These are phyloP conservation scores for Drosophila navojoa DNA, from an alignment of 1,140 invertebrate species.

Conservation along the genomic window DNA sequence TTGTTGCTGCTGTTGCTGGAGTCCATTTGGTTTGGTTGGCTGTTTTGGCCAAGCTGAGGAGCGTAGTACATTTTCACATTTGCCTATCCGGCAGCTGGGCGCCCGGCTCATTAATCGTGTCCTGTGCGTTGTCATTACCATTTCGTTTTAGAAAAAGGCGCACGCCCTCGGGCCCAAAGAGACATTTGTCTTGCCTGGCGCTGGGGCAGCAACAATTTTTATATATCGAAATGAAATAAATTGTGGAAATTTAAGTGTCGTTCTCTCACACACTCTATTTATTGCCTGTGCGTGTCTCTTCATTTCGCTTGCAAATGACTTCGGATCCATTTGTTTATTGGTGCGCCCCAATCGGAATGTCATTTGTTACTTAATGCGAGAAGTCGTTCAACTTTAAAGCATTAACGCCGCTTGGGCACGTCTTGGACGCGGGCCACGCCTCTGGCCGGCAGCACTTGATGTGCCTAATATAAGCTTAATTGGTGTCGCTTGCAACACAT, in stretches of 20 bases:
- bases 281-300: background rate
- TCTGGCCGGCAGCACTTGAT: conserved; percentile 36
- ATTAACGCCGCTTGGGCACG: conserved; percentile 9
- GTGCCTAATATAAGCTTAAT: conserved; percentile 57
- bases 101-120: conserved; percentile 38
- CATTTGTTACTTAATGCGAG: conserved; percentile 43
- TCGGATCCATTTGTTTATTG: conserved; percentile 69
- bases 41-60: no score
- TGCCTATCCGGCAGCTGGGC: conserved; percentile 13
- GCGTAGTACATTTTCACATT: conserved; percentile 25
- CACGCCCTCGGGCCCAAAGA: conserved; percentile 52
- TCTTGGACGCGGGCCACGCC: conserved; percentile 9
- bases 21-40: no score
- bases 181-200: conserved; percentile 61
- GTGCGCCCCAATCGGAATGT: conserved; percentile 64
- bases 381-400: conserved; percentile 26
- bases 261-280: background rate
- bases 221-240: conserved; percentile 69
- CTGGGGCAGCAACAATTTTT: conserved; percentile 30
- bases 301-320: conserved; percentile 59
- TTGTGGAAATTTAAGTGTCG: conserved; percentile 66
- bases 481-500: conserved; percentile 52
- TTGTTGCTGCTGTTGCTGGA: no score
- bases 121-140: conserved; percentile 52
- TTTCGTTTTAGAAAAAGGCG: conserved; percentile 60